Conservation (phyloP, 2,888 invertebrate genomes). For the Brachylomia viminalis region DNA sequence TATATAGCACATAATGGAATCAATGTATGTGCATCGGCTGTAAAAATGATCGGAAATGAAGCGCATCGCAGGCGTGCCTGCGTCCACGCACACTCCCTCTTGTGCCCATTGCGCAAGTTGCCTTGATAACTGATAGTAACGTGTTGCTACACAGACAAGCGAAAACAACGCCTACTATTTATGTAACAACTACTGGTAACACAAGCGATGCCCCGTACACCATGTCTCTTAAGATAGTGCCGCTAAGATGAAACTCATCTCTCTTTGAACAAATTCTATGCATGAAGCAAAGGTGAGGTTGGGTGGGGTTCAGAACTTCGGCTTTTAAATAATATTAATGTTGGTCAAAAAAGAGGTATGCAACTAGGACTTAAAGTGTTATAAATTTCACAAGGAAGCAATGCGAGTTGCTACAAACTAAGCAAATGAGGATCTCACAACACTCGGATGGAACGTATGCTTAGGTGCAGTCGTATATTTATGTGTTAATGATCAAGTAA, state of each 20-base stretch:
- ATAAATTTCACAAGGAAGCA: conserved; percentile 45
- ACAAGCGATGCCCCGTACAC: conserved; percentile 64
- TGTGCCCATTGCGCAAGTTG: conserved; percentile 77
- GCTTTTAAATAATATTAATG: conserved; percentile 26
- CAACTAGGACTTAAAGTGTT: conserved; percentile 41
- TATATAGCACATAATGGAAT: conserved; percentile 24
- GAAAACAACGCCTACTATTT: conserved; percentile 81
- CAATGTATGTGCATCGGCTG: conserved; percentile 43
- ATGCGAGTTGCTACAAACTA: conserved; percentile 30
- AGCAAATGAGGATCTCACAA: conserved; percentile 55
- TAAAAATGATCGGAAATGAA: conserved; percentile 66
- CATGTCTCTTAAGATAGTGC: conserved; percentile 55
- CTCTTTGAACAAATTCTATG: conserved; percentile 29
- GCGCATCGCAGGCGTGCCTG: conserved; percentile 66
- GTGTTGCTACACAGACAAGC: conserved; percentile 82
- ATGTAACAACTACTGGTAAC: conserved; percentile 75
- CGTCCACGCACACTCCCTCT: conserved; percentile 73
- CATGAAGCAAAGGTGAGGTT: conserved; percentile 17
- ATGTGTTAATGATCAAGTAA: conserved; percentile 43
- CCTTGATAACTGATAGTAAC: conserved; percentile 83
- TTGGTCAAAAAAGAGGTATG: conserved; percentile 31
- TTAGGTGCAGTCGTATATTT: conserved; percentile 22
- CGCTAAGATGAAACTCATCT: conserved; percentile 47
- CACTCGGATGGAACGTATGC: conserved; percentile 47
- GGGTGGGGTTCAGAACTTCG: background rate